Conservation (phyloP, 2,797 vertebrate species). For the Anguilla obscura region DNA sequence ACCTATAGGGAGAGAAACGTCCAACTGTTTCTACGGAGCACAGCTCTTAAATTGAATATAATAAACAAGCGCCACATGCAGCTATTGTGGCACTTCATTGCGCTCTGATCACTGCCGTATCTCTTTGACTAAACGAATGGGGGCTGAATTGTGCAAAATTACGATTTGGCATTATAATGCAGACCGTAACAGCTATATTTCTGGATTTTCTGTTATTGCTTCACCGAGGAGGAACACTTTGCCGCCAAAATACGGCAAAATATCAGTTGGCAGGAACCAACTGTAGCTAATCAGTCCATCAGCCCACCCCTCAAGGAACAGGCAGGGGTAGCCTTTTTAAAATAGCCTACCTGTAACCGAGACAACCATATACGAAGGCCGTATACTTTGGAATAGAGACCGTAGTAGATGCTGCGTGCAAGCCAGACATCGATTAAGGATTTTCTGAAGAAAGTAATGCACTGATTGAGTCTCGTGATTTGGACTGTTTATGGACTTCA, state of each 20-base stretch:
- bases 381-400: not conserved
- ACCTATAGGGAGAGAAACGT: conserved; percentile 82
- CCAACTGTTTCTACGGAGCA: conserved; percentile 80
- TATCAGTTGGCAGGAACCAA: conserved; percentile 81
- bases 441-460: not conserved
- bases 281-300: conserved; percentile 82
- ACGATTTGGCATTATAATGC: conserved; percentile 84
- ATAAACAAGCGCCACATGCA: conserved; percentile 91
- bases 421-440: not conserved
- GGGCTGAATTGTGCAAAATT: conserved; percentile 85
- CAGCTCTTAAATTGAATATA: conserved; percentile 87
- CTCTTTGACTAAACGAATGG: conserved; percentile 83
- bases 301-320: conserved; percentile 67
- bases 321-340: conserved; percentile 19
- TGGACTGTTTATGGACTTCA: not conserved
- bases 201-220: conserved; percentile 85
- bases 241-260: conserved; percentile 81
- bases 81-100: conserved; percentile 79
- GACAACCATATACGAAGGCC: not conserved
- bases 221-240: conserved; percentile 78
- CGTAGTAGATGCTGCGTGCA: not conserved
- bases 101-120: conserved; percentile 74
- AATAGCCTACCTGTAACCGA: conserved; percentile 18
- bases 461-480: not conserved
- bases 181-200: conserved; percentile 87